phyloP scores from a whole-genome alignment of 2,797 vertebrate species.

The Valencia hispanica region DNA sequence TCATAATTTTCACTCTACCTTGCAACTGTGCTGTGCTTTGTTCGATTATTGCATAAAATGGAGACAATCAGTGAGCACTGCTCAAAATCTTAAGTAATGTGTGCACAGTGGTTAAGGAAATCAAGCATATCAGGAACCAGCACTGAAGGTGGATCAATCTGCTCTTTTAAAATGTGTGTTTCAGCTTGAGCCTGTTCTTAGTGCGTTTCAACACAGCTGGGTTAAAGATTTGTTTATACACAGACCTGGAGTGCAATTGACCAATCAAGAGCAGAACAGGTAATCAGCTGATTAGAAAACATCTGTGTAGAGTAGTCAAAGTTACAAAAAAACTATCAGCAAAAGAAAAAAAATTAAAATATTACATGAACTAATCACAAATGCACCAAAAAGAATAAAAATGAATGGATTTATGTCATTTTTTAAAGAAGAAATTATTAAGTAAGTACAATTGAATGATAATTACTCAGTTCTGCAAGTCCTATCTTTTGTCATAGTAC shows the following conservation, averaged over 20 bases:
- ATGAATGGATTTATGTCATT: too few species aligned
- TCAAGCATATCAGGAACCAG: not conserved
- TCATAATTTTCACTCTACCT: too few species aligned
- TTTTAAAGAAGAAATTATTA: too few species aligned
- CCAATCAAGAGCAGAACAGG: not conserved
- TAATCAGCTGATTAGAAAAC: not conserved
- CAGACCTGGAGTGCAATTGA: not conserved
- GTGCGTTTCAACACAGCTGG: not conserved
- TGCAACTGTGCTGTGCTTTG: too few species aligned
- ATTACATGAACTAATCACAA: not conserved
- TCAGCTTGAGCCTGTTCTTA: not conserved
- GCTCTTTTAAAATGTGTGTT: not conserved
- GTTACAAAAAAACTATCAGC: not conserved
- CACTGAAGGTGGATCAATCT: not conserved
- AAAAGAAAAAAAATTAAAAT: not conserved
- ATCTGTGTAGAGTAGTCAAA: not conserved
- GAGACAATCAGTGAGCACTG: not conserved
- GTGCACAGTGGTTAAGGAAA: not conserved
- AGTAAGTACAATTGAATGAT: not conserved
- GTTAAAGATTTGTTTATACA: not conserved
- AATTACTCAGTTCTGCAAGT: not conserved
- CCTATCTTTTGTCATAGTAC: not conserved
- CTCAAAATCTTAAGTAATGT: not conserved
- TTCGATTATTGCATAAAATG: not conserved
- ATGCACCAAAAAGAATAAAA: not conserved